phyloP scores from a whole-genome alignment of 2,113 vertebrate genomes.

The Gorsachius goisagi region DNA sequence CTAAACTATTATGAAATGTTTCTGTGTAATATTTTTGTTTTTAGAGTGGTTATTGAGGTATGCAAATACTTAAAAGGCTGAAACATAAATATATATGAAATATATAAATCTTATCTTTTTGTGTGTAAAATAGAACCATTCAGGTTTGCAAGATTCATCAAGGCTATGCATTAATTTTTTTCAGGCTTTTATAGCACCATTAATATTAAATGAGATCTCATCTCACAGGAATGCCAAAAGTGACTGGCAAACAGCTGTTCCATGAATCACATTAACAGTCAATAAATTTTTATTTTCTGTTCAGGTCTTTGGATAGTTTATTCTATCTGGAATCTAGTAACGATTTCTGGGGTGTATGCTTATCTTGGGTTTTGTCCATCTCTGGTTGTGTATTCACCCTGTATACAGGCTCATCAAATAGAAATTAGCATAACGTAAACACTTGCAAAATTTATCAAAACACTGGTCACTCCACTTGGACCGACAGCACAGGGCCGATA shows the following conservation, averaged over 20 bases:
- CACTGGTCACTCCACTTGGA: neutral
- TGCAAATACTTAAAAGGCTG: slow-evolving; percentile 43
- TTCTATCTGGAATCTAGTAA: slow-evolving; percentile 55
- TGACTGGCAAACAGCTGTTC: slow-evolving; percentile 64
- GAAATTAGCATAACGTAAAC: slow-evolving; percentile 48
- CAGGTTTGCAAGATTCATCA: slow-evolving; percentile 39
- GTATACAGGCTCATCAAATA: slow-evolving; percentile 40
- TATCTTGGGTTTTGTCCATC: slow-evolving; percentile 46
- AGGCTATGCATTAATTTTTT: slow-evolving; percentile 34
- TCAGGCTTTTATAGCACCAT: slow-evolving; percentile 54
- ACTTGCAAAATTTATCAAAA: neutral
- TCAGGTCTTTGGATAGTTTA: slow-evolving; percentile 45
- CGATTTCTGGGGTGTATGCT: slow-evolving; percentile 47
- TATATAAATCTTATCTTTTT: slow-evolving; percentile 37
- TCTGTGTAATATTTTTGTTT: slow-evolving; percentile 50
- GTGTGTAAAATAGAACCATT: slow-evolving; percentile 33
- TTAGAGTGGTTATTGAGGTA: slow-evolving; percentile 45
- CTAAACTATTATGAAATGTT: slow-evolving; percentile 51
- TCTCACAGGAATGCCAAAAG: slow-evolving; percentile 54
- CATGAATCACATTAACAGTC: slow-evolving; percentile 66
- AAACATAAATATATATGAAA: slow-evolving; percentile 26
- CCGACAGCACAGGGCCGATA: neutral
- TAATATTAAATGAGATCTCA: slow-evolving; percentile 68
- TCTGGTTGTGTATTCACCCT: neutral
- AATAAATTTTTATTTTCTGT: slow-evolving; percentile 62